Evolutionary conservation across 2,888 invertebrate genomes (phyloP), one percentile per base, ranked within the genome.

Genomic region (Heliconius ismenius): DNA sequence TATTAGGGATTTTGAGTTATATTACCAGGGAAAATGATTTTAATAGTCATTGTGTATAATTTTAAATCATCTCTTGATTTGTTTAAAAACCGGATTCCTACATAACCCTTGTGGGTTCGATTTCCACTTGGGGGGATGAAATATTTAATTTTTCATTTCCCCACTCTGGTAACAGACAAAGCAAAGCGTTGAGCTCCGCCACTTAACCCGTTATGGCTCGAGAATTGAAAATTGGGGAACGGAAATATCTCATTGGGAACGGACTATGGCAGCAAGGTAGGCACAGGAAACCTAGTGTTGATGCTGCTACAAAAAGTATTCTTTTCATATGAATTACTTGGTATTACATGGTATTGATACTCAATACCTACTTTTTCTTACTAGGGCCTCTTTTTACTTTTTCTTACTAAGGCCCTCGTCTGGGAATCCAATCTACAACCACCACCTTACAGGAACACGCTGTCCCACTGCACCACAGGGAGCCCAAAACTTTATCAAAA

Each of bases 401-500:
- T 39, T 39, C 13, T 39, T 4, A 43, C 15, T 43, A 15, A 13
- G 13, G 13, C 49, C 18, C 9, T 6, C 18, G 18, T 18, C 3
- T 21, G 9, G 21, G 11, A 58, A 15, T n/a, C 54, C 21, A 54
- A 58, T 58, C n/a, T 0, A 4, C n/a, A 3, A 58, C n/a, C 58
- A n/a, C 11, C 3, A n/a, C 11, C n/a, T 1, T 10, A 11, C n/a
- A 21, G 18, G 21, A 21, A 54, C 13, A 65, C 10, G 36, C n/a
- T 1, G 11, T 4, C 1, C 64, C 36, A 39, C 39, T 2, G 36
- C 65, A 39, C 65, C 36, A 24, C n/a, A 65, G 39, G 39, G n/a
- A 13, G 24, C n/a, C 36, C 13, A 39, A 62, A 65, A 28, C n/a
- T 62, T 67, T 28, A 70, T 76, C 15, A 76, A 36, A 63, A 49